Percentiles rank a stretch among this genome's conserved stretches.
Evolutionary conservation across 2,797 vertebrate genomes (phyloP).

Genomic region (Anguilla pacifica): DNA sequence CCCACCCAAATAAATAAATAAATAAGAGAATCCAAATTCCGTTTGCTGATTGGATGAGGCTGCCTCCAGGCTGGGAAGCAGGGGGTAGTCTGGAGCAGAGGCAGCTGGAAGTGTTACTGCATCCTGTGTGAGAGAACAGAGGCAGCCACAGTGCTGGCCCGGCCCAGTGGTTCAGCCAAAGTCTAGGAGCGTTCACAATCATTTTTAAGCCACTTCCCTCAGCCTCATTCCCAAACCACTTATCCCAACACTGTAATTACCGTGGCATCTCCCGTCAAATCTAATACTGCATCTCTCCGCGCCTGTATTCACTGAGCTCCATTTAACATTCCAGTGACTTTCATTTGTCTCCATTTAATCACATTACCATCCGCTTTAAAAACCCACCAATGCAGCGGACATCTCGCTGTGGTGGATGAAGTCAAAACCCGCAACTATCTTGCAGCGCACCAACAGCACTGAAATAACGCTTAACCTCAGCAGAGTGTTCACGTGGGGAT

Average conservation of each 20-base stretch:
- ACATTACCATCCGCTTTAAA: slow-evolving; percentile 17
- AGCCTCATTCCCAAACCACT: slow-evolving; percentile 35
- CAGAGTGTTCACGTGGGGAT: background rate
- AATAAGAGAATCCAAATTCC: background rate
- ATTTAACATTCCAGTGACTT: slow-evolving; percentile 47
- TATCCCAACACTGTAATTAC: slow-evolving; percentile 64
- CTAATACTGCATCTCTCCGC: slow-evolving; percentile 55
- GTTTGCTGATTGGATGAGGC: slow-evolving; percentile 60
- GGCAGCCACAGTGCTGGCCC: background rate
- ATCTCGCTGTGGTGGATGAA: background rate
- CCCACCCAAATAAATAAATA: background rate
- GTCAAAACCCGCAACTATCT: slow-evolving; percentile 20
- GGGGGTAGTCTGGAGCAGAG: background rate
- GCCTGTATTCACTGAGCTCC: slow-evolving; percentile 56
- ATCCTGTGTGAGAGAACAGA: background rate
- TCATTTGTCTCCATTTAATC: slow-evolving; percentile 32
- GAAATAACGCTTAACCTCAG: slow-evolving; percentile 50
- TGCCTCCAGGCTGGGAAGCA: slow-evolving; percentile 41
- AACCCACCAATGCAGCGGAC: background rate
- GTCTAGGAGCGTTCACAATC: slow-evolving; percentile 12
- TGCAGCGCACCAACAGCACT: slow-evolving; percentile 35
- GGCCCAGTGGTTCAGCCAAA: slow-evolving; percentile 18
- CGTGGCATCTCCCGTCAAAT: slow-evolving; percentile 47
- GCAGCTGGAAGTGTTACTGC: slow-evolving; percentile 7
- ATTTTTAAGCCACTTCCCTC: slow-evolving; percentile 35